Base-by-base conservation (phyloP, 2,113 vertebrate genomes). In the Asarcornis scutulata region DNA sequence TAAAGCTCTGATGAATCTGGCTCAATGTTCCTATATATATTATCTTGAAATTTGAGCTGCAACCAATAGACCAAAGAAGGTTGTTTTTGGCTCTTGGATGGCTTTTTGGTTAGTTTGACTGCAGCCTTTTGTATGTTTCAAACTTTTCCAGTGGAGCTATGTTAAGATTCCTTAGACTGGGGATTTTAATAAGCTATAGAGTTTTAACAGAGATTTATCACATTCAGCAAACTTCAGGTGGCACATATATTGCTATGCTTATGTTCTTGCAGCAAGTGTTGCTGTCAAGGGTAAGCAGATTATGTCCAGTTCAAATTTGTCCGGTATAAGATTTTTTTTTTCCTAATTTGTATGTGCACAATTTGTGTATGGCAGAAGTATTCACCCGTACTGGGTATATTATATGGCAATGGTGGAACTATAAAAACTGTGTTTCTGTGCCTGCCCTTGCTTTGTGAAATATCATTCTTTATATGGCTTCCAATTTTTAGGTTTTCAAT, bases 1-100 rank as follows among this genome's bases (percentile, higher is more conserved):
- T 97, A 97, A 97, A 97, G 42, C 82, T 86, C 83, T 97, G 95
- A 94, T 94, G 95, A 96, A 97, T 84, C 78, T 96, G 91, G 78
- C 92, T 95, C 46, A 88, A 46, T 82, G 56, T 59, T 90, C 83
- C 58, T 69, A n/a, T 91, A 86, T 75, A 76, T 14, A 69, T 93
- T 79, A 92, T 72, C 62, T 73, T 68, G 76, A 93, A 94, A 82
- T 69, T 4, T 91, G 52, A 84, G 58, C 53, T 82, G 73, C 68
- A 72, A 86, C 26, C 44, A 95, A 10, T 50, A 91, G 80, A 62
- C 56, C 13, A 32, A 66, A 88, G 48, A 44, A 69, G 29, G 34
- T 21, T 85, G 27, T 7, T 81, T 87, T 66, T 48, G 34, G 26
- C 20, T 88, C 36, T 50, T 46, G 42, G 2, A 11, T 58, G 58